Evolutionary conservation across 2,888 invertebrate genomes (phyloP), one percentile per base, ranked within the genome.

Genomic region (Lithophane semibrunnea): DNA sequence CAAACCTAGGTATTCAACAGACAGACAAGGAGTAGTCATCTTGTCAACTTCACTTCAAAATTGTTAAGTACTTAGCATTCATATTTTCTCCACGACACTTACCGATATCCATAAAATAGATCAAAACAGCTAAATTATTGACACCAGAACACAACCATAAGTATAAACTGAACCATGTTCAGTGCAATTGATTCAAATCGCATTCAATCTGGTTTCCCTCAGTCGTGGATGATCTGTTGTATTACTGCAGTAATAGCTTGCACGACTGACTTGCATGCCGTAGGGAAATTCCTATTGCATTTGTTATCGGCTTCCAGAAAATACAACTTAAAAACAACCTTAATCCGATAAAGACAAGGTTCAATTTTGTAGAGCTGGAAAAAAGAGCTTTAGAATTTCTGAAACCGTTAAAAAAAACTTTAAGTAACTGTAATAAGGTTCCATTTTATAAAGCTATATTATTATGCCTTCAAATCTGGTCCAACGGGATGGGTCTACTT

Each of bases 251-350:
- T 79, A 72, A 75, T 73, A 80, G 86, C 83, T 88, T 75, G 78
- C 79, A 73, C 64, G 66, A 54, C 65, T 81, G 73, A 80, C 77
- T 73, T 74, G 72, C 64, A 77, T 65, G 69, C 86, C 76, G 54
- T 52, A 29, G 79, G 81, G 79, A 81, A 87, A 86, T 87, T 60
- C 54, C 54, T 71, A 78, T 61, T 84, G 73, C 75, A 82, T 77
- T 82, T 5, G 52, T 56, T 70, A 71, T 54, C 21, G 0, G 2
- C 21, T 64, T 60, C 13, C 4, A 3, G 47, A 37, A 21, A 67
- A 3, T 18, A 16, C 54, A 68, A 68, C 2, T 8, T 9, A 72
- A 69, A 79, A 37, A 24, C 42, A 49, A 73, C 88, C 73, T 29
- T 83, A 79, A 12, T 0, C 0, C 0, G 0, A 16, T 3, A 9